These are phyloP conservation scores for Dasypogon diadema DNA, from an alignment of 2,888 invertebrate species.

Conservation along the genomic window DNA sequence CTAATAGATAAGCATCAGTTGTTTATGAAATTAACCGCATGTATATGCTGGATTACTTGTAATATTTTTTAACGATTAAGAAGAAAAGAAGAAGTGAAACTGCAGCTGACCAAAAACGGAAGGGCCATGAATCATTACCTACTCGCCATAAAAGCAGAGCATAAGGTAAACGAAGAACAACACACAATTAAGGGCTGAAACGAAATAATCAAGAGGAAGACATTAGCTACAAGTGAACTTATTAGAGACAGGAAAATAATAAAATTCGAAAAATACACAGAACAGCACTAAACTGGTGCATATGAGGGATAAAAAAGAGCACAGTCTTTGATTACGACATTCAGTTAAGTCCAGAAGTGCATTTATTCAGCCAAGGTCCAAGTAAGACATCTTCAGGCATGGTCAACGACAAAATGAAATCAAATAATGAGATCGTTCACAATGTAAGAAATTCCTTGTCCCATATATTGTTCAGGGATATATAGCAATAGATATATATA, in stretches of 20 bases:
- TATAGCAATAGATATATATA: not conserved
- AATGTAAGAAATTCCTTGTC: conserved; percentile 48
- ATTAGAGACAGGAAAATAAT: conserved; percentile 46
- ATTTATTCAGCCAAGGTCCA: not conserved
- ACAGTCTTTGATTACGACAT: conserved; percentile 7
- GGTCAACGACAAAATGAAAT: conserved; percentile 41
- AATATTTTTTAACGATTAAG: no score
- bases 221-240: conserved; percentile 44
- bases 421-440: conserved; percentile 44
- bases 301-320: conserved; percentile 27
- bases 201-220: conserved; percentile 48
- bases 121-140: not conserved
- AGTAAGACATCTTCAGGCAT: conserved; percentile 43
- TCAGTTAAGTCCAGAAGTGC: conserved; percentile 29
- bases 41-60: no score
- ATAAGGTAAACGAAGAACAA: conserved; percentile 17
- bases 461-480: conserved; percentile 23
- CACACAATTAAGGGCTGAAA: conserved; percentile 47
- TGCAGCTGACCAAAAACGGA: conserved; percentile 26
- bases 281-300: conserved; percentile 35
- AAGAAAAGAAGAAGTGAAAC: conserved; percentile 28
- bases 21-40: no score
- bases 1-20: no score
- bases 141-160: not conserved
- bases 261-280: conserved; percentile 46